Base-by-base conservation (phyloP, 2,113 vertebrate species). In the Dicentrarchus labrax region DNA sequence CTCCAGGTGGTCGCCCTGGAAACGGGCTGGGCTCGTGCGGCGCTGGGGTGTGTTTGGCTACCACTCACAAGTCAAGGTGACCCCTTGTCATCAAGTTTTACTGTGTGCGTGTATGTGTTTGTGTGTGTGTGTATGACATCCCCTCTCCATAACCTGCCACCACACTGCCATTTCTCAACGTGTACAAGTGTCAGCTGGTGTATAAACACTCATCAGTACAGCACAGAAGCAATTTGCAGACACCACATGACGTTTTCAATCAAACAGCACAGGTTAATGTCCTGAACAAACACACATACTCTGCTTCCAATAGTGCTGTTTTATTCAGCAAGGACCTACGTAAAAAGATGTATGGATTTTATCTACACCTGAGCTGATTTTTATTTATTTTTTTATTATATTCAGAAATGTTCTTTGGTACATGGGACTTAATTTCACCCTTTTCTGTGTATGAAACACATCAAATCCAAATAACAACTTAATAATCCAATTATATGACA, bases 51-150 rank as follows among this genome's bases (percentile, higher is more conserved):
- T 73, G 73, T 86, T 81, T 82, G 85, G 68, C 75, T 47, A 22
- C 51, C 9, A 19, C 22, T 66, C 65, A 64, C 22, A 30, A n/a
- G 51, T 79, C 66, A 90, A 93, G 91, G 91, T 91, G 86, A 93
- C 86, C 73, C 38, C 66, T 36, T 22, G 64, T 86, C 73, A 75
- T 78, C 69, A 2, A 0, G 54, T 84, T 51, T 71, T 30, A 8
- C 59, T 0, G 16, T 30, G 62, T 39, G 60, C 65, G 76, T 76
- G 86, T 78, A 66, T 62, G 51, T 54, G 78, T 24, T 38, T 43
- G 82, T 7, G 70, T 47, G 51, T 68, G 48, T 50, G 6, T 15
- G 48, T 50, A 6, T 45, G 56, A 24, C 64, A 69, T 6, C 41
- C 22, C 8, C 19, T 50, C 71, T 16, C 38, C 59, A 61, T 22